These are phyloP conservation scores for Lasioglossum villosulum DNA, from an alignment of 2,888 invertebrate species.

Conservation along the genomic window DNA sequence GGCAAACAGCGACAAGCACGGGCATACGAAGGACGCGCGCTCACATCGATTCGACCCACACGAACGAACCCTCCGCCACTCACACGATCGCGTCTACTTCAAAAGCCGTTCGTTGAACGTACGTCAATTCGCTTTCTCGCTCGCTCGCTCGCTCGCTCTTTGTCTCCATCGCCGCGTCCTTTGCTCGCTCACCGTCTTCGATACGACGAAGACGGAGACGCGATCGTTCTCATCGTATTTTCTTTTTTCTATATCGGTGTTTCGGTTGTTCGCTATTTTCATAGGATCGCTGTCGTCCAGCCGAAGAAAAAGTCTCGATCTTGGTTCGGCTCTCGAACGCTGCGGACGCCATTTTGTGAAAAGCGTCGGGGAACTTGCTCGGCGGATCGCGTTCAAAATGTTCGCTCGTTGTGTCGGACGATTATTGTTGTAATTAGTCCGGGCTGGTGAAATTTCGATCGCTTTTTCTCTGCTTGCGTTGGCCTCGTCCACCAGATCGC, in stretches of 20 bases:
- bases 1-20: slow-evolving; percentile 73
- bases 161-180: not conserved
- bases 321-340: not conserved
- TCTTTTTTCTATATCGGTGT: slow-evolving; percentile 14
- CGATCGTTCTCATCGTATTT: slow-evolving; percentile 43
- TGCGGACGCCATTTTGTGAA: not conserved
- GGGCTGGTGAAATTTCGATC: slow-evolving; percentile 21
- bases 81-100: slow-evolving; percentile 26
- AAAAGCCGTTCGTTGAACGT: slow-evolving; percentile 59
- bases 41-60: slow-evolving; percentile 31
- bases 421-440: not conserved
- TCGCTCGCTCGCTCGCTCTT: not conserved
- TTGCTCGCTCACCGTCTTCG: not conserved
- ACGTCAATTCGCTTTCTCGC: slow-evolving; percentile 29
- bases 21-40: slow-evolving; percentile 69
- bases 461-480: slow-evolving; percentile 28
- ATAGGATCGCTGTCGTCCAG: not conserved
- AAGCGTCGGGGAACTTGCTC: not conserved
- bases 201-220: slow-evolving; percentile 9
- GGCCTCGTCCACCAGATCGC: not conserved
- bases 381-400: not conserved
- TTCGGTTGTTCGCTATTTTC: slow-evolving; percentile 35
- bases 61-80: slow-evolving; percentile 7
- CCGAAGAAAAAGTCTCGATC: not conserved
- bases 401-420: not conserved